A percentile compares a stretch with the other conserved stretches of the same genome.
Conservation (phyloP, 2,113 vertebrate genomes). For the Corythornis madagascariensis region DNA sequence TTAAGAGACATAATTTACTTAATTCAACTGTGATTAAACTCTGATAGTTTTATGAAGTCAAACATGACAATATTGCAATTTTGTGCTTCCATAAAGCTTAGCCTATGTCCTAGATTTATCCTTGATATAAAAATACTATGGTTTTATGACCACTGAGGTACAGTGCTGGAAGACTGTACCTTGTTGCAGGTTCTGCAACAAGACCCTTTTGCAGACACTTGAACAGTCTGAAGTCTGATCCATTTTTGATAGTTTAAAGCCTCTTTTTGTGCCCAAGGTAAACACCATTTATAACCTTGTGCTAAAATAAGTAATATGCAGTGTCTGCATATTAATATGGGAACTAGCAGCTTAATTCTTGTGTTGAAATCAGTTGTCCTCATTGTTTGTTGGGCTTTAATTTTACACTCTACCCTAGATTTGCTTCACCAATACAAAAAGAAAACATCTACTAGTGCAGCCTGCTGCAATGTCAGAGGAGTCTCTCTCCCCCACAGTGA, state of each 20-base stretch:
- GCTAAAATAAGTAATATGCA: background rate
- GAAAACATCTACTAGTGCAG: background rate
- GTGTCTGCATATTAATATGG: background rate
- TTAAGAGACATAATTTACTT: background rate
- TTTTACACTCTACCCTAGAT: background rate
- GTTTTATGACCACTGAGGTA: background rate
- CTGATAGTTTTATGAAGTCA: background rate
- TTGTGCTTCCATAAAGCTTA: constrained; percentile 4
- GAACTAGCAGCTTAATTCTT: background rate
- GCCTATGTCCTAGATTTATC: background rate
- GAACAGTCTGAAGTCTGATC: background rate
- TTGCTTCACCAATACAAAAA: background rate
- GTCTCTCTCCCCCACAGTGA: background rate
- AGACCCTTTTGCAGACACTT: background rate
- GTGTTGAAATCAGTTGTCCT: background rate
- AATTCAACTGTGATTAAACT: constrained; percentile 11
- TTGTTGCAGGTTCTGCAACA: background rate
- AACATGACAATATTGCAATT: background rate
- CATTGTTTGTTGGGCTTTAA: background rate
- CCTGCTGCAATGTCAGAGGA: background rate
- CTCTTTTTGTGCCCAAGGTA: background rate
- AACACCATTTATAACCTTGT: background rate
- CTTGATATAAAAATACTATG: background rate
- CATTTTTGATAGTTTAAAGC: background rate
- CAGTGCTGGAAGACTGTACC: background rate